A percentile compares a stretch with the other conserved stretches of the same genome.
These are phyloP conservation scores for Euplexia lucipara DNA, from an alignment of 2,888 invertebrate species.

Conservation along the genomic window DNA sequence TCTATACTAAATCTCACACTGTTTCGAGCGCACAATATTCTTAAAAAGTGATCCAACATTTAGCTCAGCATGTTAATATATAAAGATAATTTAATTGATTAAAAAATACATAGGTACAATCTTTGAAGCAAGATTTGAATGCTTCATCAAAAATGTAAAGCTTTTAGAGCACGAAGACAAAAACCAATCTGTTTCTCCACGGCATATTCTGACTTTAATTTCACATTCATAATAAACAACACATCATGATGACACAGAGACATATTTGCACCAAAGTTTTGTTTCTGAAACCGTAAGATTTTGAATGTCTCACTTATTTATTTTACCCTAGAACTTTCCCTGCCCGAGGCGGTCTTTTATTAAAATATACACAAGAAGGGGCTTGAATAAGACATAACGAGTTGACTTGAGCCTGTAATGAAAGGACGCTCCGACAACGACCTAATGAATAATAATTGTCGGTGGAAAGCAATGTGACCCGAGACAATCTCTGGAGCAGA, in stretches of 20 bases:
- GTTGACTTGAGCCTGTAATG: conserved; percentile 76
- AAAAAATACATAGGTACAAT: not conserved
- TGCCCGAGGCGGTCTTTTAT: conserved; percentile 74
- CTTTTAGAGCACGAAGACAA: not conserved
- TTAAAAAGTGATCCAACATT: too few relatives aligned
- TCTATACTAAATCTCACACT: too few relatives aligned
- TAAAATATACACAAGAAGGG: conserved; percentile 79
- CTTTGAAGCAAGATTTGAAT: conserved; percentile 12
- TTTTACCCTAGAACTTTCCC: conserved; percentile 54
- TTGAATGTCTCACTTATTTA: conserved; percentile 52
- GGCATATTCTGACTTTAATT: conserved; percentile 9
- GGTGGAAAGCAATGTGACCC: conserved; percentile 70
- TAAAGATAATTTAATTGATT: not conserved
- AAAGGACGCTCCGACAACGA: conserved; percentile 78
- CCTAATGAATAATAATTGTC: conserved; percentile 87
- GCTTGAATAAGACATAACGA: conserved; percentile 85
- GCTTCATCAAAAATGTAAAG: conserved; percentile 13
- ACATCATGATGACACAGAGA: conserved; percentile 5
- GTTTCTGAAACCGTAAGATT: conserved; percentile 38
- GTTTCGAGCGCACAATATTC: too few relatives aligned
- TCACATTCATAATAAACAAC: conserved; percentile 16
- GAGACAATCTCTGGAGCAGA: conserved; percentile 70
- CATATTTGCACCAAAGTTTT: conserved; percentile 42
- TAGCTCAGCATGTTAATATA: too few relatives aligned
- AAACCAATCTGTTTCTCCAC: conserved; percentile 7